Evolutionary conservation across 2,888 invertebrate species (phyloP).

Genomic region (Bugula neritina): DNA sequence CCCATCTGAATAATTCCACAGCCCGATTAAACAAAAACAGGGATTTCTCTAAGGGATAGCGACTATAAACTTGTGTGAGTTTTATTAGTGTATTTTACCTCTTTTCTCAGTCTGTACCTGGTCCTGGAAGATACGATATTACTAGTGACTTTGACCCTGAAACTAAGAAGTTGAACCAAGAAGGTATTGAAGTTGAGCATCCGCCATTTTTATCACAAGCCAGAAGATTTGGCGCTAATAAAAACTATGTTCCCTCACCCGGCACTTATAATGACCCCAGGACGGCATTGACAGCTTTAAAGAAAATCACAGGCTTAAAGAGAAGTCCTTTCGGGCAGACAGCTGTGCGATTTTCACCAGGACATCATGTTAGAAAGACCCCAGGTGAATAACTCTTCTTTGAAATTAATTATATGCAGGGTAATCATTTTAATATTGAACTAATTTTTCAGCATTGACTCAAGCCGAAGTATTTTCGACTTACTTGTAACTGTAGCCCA

Average conservation of each 20-base stretch:
- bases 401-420: no score
- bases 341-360: constrained; percentile 43
- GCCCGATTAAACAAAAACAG: no score
- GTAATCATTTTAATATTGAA: no score
- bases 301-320: constrained; percentile 48
- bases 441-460: no score
- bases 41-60: no score
- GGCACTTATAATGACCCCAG: constrained; percentile 52
- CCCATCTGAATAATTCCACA: no score
- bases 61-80: no score
- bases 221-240: constrained; percentile 45
- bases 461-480: no score
- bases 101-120: constrained; percentile 48
- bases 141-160: constrained; percentile 44
- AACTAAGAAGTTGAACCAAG: constrained; percentile 44
- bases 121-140: constrained; percentile 51
- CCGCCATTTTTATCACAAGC: constrained; percentile 52
- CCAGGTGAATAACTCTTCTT: constrained; percentile 48
- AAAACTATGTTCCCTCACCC: constrained; percentile 44
- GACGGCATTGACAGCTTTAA: constrained; percentile 43
- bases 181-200: constrained; percentile 50
- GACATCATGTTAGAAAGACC: constrained; percentile 35
- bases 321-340: constrained; percentile 52
- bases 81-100: no score
- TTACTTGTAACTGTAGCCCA: no score